Conservation (phyloP, 2,888 invertebrate species). For the Hololepta plana region DNA sequence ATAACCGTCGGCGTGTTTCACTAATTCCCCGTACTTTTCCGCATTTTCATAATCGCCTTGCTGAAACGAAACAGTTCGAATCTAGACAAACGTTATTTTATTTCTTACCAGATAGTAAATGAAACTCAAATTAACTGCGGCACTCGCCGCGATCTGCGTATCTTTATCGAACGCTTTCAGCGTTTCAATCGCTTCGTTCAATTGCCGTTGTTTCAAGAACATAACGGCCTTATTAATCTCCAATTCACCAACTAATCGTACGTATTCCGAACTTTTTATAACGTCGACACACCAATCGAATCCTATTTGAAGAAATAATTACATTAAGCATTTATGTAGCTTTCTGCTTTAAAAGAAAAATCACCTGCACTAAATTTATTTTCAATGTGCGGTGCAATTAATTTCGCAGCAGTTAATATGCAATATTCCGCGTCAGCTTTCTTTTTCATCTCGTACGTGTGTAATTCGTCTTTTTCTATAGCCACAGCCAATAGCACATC, state of each 20-base stretch:
- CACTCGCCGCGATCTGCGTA: constrained; percentile 64
- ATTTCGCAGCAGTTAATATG: constrained; percentile 69
- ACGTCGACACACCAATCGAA: constrained; percentile 85
- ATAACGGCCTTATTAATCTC: constrained; percentile 84
- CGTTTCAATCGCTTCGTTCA: constrained; percentile 64
- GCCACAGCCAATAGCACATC: constrained; percentile 34
- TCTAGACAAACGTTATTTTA: background rate
- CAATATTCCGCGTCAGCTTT: constrained; percentile 61
- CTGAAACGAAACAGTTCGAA: constrained; percentile 26
- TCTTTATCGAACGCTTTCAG: constrained; percentile 74
- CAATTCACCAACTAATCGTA: constrained; percentile 66
- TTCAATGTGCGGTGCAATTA: constrained; percentile 75
- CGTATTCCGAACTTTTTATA: constrained; percentile 76
- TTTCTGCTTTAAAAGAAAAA: background rate
- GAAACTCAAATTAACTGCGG: constrained; percentile 74
- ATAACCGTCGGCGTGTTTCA: constrained; percentile 54
- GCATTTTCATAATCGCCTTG: constrained; percentile 67
- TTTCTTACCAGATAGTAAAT: constrained; percentile 53
- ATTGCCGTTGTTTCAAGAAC: constrained; percentile 63
- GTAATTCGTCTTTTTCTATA: constrained; percentile 58
- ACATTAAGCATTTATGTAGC: background rate
- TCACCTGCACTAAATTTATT: constrained; percentile 44
- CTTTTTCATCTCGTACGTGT: constrained; percentile 50
- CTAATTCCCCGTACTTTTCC: constrained; percentile 54
- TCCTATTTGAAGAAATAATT: constrained; percentile 22